These are phyloP conservation scores for Drosophila leontia DNA, from an alignment of 1,140 invertebrate genomes.

Conservation along the genomic window DNA sequence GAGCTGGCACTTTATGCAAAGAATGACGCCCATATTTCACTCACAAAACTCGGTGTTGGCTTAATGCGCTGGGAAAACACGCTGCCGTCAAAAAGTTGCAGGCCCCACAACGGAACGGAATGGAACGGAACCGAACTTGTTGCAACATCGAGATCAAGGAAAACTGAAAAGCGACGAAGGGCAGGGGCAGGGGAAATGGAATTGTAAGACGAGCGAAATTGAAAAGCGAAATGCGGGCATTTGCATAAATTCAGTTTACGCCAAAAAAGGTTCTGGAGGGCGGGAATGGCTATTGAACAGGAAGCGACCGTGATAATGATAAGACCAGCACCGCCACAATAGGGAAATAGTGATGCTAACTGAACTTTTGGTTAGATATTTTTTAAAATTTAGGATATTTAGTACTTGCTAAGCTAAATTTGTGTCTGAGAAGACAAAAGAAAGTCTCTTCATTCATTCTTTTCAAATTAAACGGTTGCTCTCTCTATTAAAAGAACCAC, in stretches of 20 bases:
- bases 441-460: no score
- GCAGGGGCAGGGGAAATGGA: conserved; percentile 20
- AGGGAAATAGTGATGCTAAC: not conserved
- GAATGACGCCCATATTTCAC: conserved; percentile 74
- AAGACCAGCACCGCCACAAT: conserved; percentile 10
- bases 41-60: conserved; percentile 57
- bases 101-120: conserved; percentile 3
- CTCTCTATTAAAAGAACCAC: no score
- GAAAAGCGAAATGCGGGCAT: conserved; percentile 74
- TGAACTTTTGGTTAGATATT: not conserved
- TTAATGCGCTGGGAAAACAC: conserved; percentile 69
- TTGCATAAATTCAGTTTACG: conserved; percentile 72
- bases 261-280: not conserved
- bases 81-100: conserved; percentile 63
- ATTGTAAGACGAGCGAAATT: conserved; percentile 67
- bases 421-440: not conserved
- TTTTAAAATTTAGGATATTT: no score
- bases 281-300: conserved; percentile 59
- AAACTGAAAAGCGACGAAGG: not conserved
- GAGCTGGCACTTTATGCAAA: conserved; percentile 67
- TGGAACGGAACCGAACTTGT: conserved; percentile 47
- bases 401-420: not conserved
- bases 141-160: conserved; percentile 41
- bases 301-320: conserved; percentile 70
- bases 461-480: no score